Evolutionary conservation across 1,140 invertebrate species (phyloP), one percentile per base, ranked within the genome.

Genomic region (Patella vulgata): DNA sequence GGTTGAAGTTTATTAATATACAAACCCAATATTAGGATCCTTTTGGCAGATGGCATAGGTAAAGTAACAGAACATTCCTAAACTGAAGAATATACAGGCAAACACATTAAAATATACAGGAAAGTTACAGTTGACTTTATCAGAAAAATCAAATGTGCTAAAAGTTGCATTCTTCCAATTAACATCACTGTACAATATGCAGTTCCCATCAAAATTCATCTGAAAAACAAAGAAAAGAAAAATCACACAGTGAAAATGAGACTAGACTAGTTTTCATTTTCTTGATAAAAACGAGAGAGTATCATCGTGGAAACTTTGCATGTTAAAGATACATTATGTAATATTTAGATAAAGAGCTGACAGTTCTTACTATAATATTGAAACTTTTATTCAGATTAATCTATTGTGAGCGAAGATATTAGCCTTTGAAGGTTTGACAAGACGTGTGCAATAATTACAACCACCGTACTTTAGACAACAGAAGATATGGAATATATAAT

Each of bases 101-200:
- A 79, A 72, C 5, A 79, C 77, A 60, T 54, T 61, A 5, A 73
- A 48, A 58, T 77, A 77, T n/a, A 79, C 64, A 0, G 68, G 55
- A 27, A 75, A 71, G 40, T 75, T 59, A 58, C 77, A 79, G 40
- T 68, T 66, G 11, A 11, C n/a, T 14, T 19, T 53, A 42, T 23
- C 46, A 19, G 27, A 54, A 14, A 30, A 39, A 6, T 52, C 33
- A 27, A 64, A 27, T 17, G 23, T 28, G 17, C 67, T 67, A n/a
- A 12, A 48, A 8, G 63, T 62, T 28, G 33, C 50, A 57, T 71
- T 66, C 28, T 46, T 53, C 72, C 66, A 69, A 8, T 44, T 25
- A 8, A 57, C 28, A 27, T 66, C 57, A 17, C 47, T 57, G 54
- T 74, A 74, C 39, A 74, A 40, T 28, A 74, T 57, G 36, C 72